Base-by-base conservation (phyloP, 2,888 invertebrate genomes). In the Athetis lepigone region DNA sequence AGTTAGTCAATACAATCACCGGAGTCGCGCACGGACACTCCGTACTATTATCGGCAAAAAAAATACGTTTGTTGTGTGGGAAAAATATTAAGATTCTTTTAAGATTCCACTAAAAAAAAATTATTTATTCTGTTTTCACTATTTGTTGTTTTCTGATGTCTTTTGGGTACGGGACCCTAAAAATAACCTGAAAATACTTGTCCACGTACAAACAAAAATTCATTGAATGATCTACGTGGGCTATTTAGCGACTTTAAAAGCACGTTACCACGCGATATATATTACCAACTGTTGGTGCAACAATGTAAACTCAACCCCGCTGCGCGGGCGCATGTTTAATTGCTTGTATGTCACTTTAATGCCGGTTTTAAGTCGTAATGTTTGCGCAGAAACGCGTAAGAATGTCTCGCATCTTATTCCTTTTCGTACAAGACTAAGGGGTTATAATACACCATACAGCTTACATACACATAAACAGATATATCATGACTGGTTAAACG, bases 301-400 rank as follows among this genome's bases (percentile, higher is more conserved):
- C 79, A 79, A 68, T 66, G 79, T 77, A 61, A 68, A 62, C 63
- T 46, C 65, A 43, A 65, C 45, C 77, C 75, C 75, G 70, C 75
- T 79, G 80, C 69, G 75, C 59, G 33, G 39, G 65, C 66, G 77
- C 74, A 68, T 75, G 77, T 77, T 70, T 77, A 79, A 79, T 79
- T 79, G 77, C 80, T 68, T 72, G 67, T 72, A 67, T 77, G 77
- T 77, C 75, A 79, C 68, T 77, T 75, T 72, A 79, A 77, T 79
- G 77, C 66, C 25, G 68, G 67, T 65, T 77, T 67, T 63, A 75
- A 77, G 64, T 79, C 75, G 72, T 76, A 77, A 78, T 79, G 71
- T 77, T 77, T 67, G 78, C 62, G 39, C 71, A 68, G 68, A 79
- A 68, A 65, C 64, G 65, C 73, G 46, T 59, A 57, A 71, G 69